Percentiles rank a stretch among this genome's conserved stretches.
Conservation (phyloP, 2,888 invertebrate genomes). For the Electrophaes corylata region DNA sequence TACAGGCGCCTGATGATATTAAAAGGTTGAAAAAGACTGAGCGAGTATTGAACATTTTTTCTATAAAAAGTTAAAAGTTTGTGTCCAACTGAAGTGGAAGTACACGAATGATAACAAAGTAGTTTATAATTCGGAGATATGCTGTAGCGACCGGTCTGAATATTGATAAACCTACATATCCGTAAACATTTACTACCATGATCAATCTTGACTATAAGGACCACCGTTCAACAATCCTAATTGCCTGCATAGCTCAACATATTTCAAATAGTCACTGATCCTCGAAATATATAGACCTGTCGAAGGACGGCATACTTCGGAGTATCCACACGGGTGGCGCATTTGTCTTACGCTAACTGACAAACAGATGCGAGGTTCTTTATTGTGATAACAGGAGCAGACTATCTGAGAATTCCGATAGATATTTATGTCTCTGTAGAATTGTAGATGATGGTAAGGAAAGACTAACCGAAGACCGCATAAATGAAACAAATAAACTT, state of each 20-base stretch:
- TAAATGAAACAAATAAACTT: slow-evolving; percentile 77
- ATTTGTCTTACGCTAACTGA: slow-evolving; percentile 66
- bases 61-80: too few relatives aligned
- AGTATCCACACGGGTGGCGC: slow-evolving; percentile 74
- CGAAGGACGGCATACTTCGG: slow-evolving; percentile 52
- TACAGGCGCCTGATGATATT: slow-evolving; percentile 47
- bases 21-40: slow-evolving; percentile 6
- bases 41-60: not conserved
- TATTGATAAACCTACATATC: not conserved
- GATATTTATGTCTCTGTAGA: slow-evolving; percentile 77
- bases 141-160: not conserved
- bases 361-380: slow-evolving; percentile 75
- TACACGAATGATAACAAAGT: not conserved
- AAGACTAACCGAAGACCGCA: slow-evolving; percentile 67
- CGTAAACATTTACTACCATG: slow-evolving; percentile 12
- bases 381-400: slow-evolving; percentile 69
- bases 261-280: slow-evolving; percentile 40
- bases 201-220: slow-evolving; percentile 22
- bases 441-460: slow-evolving; percentile 59
- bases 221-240: slow-evolving; percentile 31
- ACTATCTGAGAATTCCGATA: slow-evolving; percentile 75
- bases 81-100: too few relatives aligned
- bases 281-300: slow-evolving; percentile 49
- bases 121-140: not conserved
- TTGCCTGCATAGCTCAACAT: slow-evolving; percentile 34